Evolutionary conservation across 2,888 invertebrate genomes (phyloP).

Genomic region (Drosophila rubida): DNA sequence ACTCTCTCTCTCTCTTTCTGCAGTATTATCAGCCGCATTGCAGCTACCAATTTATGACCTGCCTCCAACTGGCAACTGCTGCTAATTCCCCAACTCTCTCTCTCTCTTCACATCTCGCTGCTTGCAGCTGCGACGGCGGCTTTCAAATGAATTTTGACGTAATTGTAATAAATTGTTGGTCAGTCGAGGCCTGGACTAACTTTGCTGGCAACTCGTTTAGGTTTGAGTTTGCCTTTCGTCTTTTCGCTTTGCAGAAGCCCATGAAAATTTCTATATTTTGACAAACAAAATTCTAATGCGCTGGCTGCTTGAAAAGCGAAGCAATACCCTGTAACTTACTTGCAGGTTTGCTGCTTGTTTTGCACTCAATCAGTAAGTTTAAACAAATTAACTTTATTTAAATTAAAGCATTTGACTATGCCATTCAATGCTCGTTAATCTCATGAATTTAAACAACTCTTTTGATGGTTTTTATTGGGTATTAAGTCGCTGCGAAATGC

Average conservation of each 20-base stretch:
- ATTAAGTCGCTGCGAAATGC: constrained; percentile 21
- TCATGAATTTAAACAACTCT: no score
- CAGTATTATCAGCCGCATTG: constrained; percentile 75
- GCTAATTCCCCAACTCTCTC: neutral
- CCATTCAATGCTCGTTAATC: no score
- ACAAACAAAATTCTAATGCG: neutral
- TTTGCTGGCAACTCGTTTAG: constrained; percentile 47
- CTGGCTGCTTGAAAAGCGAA: neutral
- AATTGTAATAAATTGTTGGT: constrained; percentile 80
- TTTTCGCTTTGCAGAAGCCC: constrained; percentile 11
- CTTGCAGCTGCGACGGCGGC: constrained; percentile 44
- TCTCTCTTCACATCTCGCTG: neutral
- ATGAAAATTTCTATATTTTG: constrained; percentile 37
- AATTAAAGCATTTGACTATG: no score
- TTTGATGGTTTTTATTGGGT: no score
- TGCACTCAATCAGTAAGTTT: no score
- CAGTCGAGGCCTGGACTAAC: constrained; percentile 51
- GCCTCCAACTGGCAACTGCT: constrained; percentile 1
- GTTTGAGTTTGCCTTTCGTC: neutral
- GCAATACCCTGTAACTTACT: neutral
- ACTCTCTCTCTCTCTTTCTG: constrained; percentile 23
- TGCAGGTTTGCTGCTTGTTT: no score
- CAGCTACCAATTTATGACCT: constrained; percentile 77
- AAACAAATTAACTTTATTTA: no score
- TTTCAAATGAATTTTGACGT: constrained; percentile 80